phyloP scores from a whole-genome alignment of 2,113 vertebrate species.

The Rhinopomastus cyanomelas region DNA sequence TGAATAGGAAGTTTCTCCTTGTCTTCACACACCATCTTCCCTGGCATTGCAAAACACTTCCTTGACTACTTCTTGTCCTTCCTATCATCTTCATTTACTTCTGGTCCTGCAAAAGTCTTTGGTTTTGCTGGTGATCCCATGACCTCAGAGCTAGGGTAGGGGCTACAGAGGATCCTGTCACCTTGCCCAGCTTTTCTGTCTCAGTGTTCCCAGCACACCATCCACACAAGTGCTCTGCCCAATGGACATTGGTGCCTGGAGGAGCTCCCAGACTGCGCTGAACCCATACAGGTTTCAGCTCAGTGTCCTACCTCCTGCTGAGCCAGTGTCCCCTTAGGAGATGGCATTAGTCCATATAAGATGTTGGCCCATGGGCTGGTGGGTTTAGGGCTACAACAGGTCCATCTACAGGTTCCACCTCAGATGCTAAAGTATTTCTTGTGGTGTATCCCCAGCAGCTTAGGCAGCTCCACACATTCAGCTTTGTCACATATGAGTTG shows the following conservation, averaged over 20 bases:
- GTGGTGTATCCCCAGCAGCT: fast-evolving
- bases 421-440: not conserved
- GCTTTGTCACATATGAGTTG: fast-evolving
- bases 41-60: too few species aligned
- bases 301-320: not conserved
- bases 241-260: not conserved
- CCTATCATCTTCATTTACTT: not conserved
- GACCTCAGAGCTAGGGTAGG: not conserved
- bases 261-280: not conserved
- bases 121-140: not conserved
- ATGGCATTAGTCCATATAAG: fast-evolving
- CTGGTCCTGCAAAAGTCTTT: not conserved
- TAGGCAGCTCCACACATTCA: fast-evolving
- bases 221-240: fast-evolving
- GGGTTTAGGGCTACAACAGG: fast-evolving
- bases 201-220: fast-evolving
- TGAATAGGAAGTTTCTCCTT: not conserved
- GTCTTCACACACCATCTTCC: not conserved
- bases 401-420: fast-evolving
- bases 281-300: not conserved
- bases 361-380: not conserved
- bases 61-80: not conserved
- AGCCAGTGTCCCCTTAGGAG: not conserved
- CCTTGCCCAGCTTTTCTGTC: not conserved
- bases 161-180: fast-evolving